A percentile compares a stretch with the other conserved stretches of the same genome.
These are phyloP conservation scores for Oligia fasciuncula DNA, from an alignment of 2,888 invertebrate species.

Conservation along the genomic window DNA sequence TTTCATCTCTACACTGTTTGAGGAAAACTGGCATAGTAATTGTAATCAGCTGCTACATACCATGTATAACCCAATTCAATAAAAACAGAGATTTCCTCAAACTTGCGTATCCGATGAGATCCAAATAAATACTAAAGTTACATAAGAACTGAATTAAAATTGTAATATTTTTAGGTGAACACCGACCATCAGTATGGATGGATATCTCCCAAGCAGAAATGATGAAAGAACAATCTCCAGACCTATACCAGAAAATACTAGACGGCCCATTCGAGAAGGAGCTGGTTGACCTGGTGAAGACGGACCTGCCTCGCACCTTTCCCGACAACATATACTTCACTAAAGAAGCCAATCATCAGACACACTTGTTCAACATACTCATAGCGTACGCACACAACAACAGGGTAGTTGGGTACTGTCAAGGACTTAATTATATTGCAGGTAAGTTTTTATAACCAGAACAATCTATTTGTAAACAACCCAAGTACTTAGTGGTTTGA, in stretches of 20 bases:
- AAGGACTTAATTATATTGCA: slow-evolving; percentile 98
- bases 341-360: slow-evolving; percentile 92
- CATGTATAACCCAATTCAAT: background rate
- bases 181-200: slow-evolving; percentile 95
- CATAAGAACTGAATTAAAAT: background rate
- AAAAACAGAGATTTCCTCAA: slow-evolving; percentile 4
- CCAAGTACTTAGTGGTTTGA: background rate
- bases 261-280: slow-evolving; percentile 92
- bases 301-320: slow-evolving; percentile 97
- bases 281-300: slow-evolving; percentile 94
- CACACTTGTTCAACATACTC: slow-evolving; percentile 95
- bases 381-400: slow-evolving; percentile 97
- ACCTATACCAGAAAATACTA: slow-evolving; percentile 92
- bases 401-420: slow-evolving; percentile 97
- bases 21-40: slow-evolving; percentile 12
- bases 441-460: slow-evolving; percentile 79
- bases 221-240: slow-evolving; percentile 91
- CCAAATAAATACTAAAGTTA: background rate
- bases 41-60: background rate
- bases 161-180: slow-evolving; percentile 82
- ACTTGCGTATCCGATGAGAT: background rate
- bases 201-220: slow-evolving; percentile 94
- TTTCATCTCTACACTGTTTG: background rate
- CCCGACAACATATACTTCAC: slow-evolving; percentile 98
- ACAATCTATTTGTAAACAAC: background rate